Evolutionary conservation across 1,140 invertebrate genomes (phyloP), one percentile per base, ranked within the genome.

Genomic region (Panagrolaimus sp.): DNA sequence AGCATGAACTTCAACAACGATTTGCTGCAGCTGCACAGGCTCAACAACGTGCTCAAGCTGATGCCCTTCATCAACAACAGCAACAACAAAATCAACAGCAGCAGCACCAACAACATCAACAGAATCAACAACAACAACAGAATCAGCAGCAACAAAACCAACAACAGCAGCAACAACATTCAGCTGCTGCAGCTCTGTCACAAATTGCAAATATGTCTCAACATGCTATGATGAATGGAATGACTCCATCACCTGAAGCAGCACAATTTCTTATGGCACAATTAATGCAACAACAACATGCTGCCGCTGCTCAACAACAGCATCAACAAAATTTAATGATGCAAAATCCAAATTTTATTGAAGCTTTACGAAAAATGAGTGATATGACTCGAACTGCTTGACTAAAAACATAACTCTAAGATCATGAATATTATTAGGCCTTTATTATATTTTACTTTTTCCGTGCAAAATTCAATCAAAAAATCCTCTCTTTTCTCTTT

Each of bases 361-460:
- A 13, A n/a, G 9, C 20, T 11, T 57, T 20, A 16, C 7, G 48
- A 16, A 51, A 51, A 51, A 51, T 57, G 51, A 25, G 9, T 20
- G 51, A 57, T 25, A 25, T 57, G 51, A 57, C 51, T 20, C 51
- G 51, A 57, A 57, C 51, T n/a, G 51, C 51, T n/a, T 57, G 51
- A 57, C 20, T 16, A 9, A n/a, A 20, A 0, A 20, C 51, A 38
- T n/a, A 38, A 38, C 31, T 38, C 31, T 38, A n/a, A n/a, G n/a
- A n/a, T n/a, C n/a, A n/a, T n/a, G n/a, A n/a, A n/a, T n/a, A n/a
- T 38, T 38, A 4, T 4, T 38, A 38, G 31, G 31, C 31, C 31
- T 38, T 38, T 38, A 4, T 38, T 38, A 4, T 7, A 38, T 38
- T 38, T 38, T 38, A 38, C 7, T 38, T 38, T 38, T 38, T 38